phyloP scores from a whole-genome alignment of 1,140 invertebrate species.

The Camponotus vicinus region DNA sequence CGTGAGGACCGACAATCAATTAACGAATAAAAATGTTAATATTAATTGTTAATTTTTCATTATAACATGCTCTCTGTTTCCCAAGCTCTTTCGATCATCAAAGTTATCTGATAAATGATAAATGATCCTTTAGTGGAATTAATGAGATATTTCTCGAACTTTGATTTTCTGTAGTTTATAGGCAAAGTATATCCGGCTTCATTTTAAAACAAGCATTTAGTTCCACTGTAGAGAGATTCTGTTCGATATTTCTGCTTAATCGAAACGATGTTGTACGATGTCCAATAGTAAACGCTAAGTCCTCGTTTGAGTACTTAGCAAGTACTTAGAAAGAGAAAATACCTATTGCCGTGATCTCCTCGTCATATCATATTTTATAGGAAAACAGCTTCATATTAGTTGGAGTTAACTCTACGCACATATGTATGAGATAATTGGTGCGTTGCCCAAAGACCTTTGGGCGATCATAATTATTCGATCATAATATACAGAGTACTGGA shows the following conservation, averaged over 20 bases:
- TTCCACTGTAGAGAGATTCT: not conserved
- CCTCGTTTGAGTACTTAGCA: conserved; percentile 47
- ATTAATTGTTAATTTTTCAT: not conserved
- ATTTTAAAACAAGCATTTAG: conserved; percentile 8
- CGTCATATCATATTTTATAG: conserved; percentile 20
- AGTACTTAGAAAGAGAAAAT: conserved; percentile 10
- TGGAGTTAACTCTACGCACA: not conserved
- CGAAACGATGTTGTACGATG: not conserved
- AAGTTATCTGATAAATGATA: not conserved
- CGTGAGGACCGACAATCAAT: not conserved
- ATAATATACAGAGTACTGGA: not conserved
- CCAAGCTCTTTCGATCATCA: not conserved
- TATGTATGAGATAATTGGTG: not conserved
- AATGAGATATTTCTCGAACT: not conserved
- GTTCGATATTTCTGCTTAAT: conserved; percentile 23
- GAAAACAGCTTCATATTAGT: conserved; percentile 7
- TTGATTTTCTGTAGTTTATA: not conserved
- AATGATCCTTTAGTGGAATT: not conserved
- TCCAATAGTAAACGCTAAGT: not conserved
- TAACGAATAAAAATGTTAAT: not conserved
- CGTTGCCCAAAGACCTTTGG: not conserved
- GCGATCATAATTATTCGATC: not conserved
- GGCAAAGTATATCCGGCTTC: not conserved
- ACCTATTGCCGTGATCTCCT: conserved; percentile 20
- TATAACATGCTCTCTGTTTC: not conserved